Evolutionary conservation across 2,113 vertebrate genomes (phyloP), one percentile per base, ranked within the genome.

Genomic region (Odontophorus gujanensis): DNA sequence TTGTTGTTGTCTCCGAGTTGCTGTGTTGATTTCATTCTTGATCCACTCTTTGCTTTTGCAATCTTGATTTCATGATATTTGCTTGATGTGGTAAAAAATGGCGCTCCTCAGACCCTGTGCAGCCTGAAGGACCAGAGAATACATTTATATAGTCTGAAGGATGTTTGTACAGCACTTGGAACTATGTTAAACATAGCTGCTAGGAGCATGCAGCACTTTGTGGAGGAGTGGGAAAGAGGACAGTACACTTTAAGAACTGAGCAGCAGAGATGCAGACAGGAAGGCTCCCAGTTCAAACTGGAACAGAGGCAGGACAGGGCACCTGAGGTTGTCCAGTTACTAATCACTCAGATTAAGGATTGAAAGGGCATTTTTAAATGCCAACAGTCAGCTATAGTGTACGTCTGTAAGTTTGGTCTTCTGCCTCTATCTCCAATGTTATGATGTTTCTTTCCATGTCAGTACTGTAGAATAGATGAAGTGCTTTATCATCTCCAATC

Each of bases 91-190:
- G 59, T 74, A 48, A 28, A 9, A 7, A 69, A 53, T 61, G 89
- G 93, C 45, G 36, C 34, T 87, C 79, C 82, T 6, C 68, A 61
- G 78, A 34, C 59, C 66, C 47, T 40, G 22, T 77, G 68, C 72
- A 72, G n/a, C 79, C 85, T 48, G 65, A 17, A 78, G 61, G 68
- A 87, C 85, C 73, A 36, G 55, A 68, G 65, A 68, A 86, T 74
- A 19, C 62, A 77, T 87, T 55, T 78, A 18, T 18, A 26, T 6
- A 55, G 51, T 43, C 40, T 57, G 75, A 82, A 87, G n/a, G 71
- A 85, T 75, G 87, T 68, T 79, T 38, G 34, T 89, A 16, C 30
- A 65, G 51, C 71, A 81, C 80, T 94, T 95, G 93, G 85, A 80
- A 61, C 73, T 45, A 69, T 24, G n/a, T 40, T 85, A 80, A 74